Evolutionary conservation across 2,113 vertebrate species (phyloP).

Genomic region (Cervus canadensis): DNA sequence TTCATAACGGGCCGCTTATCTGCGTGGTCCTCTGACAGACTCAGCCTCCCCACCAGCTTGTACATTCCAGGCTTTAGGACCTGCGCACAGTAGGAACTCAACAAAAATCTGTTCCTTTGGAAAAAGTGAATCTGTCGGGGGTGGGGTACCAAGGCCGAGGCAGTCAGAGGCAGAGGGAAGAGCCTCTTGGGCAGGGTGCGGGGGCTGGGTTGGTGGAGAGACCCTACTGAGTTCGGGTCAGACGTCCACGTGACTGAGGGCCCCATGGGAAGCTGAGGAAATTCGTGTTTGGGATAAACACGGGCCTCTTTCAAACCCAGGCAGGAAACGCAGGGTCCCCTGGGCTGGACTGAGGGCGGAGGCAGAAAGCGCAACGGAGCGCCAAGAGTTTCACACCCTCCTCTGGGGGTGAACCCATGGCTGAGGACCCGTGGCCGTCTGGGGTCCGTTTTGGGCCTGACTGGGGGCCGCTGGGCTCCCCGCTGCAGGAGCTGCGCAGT

Average conservation of each 20-base stretch:
- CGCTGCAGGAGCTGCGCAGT: background rate
- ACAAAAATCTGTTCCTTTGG: background rate
- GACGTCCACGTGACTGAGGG: background rate
- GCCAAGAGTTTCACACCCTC: background rate
- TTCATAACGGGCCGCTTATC: background rate
- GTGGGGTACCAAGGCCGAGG: background rate
- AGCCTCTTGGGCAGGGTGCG: background rate
- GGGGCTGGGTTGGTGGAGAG: background rate
- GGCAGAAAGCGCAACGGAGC: fast-evolving
- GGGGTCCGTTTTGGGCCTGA: background rate
- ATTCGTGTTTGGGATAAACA: background rate
- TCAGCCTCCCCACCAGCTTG: background rate
- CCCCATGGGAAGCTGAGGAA: background rate
- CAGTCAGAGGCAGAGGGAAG: background rate
- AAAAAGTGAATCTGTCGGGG: background rate
- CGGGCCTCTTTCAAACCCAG: background rate
- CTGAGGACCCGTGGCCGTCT: background rate
- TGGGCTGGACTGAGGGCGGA: background rate
- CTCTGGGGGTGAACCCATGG: background rate
- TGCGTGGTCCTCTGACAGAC: background rate
- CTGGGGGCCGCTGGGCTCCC: background rate
- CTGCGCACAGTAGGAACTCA: fast-evolving
- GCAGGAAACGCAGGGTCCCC: background rate
- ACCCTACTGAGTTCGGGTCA: background rate
- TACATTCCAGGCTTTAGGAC: background rate